A percentile compares a stretch with the other conserved stretches of the same genome.
phyloP scores from a whole-genome alignment of 2,113 vertebrate genomes.

The Caranx ignobilis region DNA sequence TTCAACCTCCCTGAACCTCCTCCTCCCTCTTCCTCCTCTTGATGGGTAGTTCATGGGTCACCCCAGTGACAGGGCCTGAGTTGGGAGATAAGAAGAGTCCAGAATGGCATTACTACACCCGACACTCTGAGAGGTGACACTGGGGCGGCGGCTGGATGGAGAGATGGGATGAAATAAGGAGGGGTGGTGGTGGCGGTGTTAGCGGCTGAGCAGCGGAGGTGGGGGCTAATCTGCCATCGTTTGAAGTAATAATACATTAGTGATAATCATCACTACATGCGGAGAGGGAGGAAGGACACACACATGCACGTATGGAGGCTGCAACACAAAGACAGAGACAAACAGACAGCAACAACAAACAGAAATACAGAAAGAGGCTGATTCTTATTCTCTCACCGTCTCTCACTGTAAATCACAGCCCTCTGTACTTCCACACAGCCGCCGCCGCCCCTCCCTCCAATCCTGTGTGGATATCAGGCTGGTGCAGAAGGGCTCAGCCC shows the following conservation, averaged over 20 bases:
- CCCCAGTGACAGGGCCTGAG: slow-evolving; percentile 80
- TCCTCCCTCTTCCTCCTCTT: slow-evolving; percentile 47
- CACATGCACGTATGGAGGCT: slow-evolving; percentile 20
- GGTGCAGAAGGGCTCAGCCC: slow-evolving; percentile 81
- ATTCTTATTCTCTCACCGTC: slow-evolving; percentile 65
- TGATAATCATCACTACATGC: slow-evolving; percentile 81
- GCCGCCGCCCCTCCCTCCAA: slow-evolving; percentile 70
- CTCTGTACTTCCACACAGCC: slow-evolving; percentile 65
- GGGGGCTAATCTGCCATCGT: slow-evolving; percentile 79
- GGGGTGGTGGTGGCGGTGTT: too few species aligned
- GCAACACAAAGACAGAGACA: slow-evolving; percentile 59
- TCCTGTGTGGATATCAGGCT: slow-evolving; percentile 80
- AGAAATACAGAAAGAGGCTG: slow-evolving; percentile 56
- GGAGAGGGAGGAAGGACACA: slow-evolving; percentile 51
- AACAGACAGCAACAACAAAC: slow-evolving; percentile 64
- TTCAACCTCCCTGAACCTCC: slow-evolving; percentile 26
- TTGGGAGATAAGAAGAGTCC: slow-evolving; percentile 80
- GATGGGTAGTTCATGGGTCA: slow-evolving; percentile 80
- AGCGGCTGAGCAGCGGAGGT: slow-evolving; percentile 39
- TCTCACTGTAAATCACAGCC: slow-evolving; percentile 76
- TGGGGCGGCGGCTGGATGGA: slow-evolving; percentile 55
- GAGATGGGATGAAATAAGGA: slow-evolving; percentile 54
- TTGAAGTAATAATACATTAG: slow-evolving; percentile 80
- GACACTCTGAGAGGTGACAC: slow-evolving; percentile 71
- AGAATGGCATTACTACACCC: slow-evolving; percentile 78